phyloP scores from a whole-genome alignment of 2,888 invertebrate genomes.

The Nineta flava region DNA sequence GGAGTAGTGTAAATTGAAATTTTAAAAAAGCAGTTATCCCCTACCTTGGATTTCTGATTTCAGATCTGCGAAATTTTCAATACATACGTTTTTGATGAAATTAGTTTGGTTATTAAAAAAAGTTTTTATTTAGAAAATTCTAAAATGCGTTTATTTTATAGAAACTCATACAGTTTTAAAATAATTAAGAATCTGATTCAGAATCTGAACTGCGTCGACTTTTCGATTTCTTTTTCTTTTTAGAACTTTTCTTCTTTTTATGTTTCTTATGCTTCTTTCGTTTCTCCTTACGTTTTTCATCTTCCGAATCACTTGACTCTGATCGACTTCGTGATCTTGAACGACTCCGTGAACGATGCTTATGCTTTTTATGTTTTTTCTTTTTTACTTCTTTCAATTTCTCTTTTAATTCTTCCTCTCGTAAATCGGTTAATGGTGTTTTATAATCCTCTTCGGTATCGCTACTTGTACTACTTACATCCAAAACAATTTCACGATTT shows the following conservation, averaged over 20 bases:
- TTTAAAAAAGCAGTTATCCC: too few relatives aligned
- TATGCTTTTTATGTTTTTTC: conserved; percentile 38
- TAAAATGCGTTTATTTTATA: too few relatives aligned
- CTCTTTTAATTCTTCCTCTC: conserved; percentile 60
- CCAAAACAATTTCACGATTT: conserved; percentile 79
- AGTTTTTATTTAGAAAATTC: too few relatives aligned
- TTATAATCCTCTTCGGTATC: conserved; percentile 69
- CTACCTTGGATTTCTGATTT: too few relatives aligned
- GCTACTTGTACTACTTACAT: conserved; percentile 89
- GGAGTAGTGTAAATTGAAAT: too few relatives aligned
- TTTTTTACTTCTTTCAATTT: conserved; percentile 48
- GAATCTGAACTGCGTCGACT: too few relatives aligned
- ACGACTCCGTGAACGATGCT: conserved; percentile 18
- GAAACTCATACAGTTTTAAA: too few relatives aligned
- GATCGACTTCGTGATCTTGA: conserved; percentile 15
- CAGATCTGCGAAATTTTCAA: too few relatives aligned
- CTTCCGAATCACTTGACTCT: conserved; percentile 19
- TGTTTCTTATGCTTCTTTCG: conserved; percentile 15
- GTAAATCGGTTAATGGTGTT: conserved; percentile 64
- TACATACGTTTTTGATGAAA: too few relatives aligned
- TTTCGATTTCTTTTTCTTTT: too few relatives aligned
- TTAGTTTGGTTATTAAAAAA: too few relatives aligned
- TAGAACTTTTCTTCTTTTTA: conserved; percentile 14
- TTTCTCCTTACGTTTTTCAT: conserved; percentile 17
- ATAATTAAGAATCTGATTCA: too few relatives aligned